These are phyloP conservation scores for Megaceryle alcyon DNA, from an alignment of 2,797 vertebrate genomes.

Conservation along the genomic window DNA sequence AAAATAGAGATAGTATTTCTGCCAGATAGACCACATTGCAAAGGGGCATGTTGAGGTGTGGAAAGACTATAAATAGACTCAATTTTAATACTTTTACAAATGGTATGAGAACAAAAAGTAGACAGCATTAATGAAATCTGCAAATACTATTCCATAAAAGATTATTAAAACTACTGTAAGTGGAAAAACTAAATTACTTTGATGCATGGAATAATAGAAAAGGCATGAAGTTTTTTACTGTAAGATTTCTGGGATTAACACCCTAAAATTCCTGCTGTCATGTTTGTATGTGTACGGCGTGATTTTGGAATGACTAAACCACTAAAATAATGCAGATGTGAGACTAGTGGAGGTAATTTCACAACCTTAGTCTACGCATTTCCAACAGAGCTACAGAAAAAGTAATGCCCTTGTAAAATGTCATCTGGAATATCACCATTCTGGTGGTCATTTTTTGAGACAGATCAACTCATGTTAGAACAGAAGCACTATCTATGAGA, in stretches of 20 bases:
- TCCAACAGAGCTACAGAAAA: not conserved
- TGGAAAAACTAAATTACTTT: not conserved
- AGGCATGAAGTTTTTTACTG: not conserved
- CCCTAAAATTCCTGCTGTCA: not conserved
- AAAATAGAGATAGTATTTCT: conserved; percentile 16
- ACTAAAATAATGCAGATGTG: not conserved
- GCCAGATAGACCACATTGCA: not conserved
- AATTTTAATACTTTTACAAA: conserved; percentile 30
- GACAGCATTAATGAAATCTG: conserved; percentile 37
- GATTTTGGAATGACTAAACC: not conserved
- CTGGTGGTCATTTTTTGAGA: not conserved
- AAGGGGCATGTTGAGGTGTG: not conserved
- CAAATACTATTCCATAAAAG: not conserved
- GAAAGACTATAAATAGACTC: conserved; percentile 43
- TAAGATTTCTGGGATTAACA: not conserved
- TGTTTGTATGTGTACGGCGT: not conserved
- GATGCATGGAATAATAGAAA: not conserved
- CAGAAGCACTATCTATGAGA: not conserved
- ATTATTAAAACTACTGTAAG: not conserved
- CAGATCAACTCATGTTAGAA: not conserved
- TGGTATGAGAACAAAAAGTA: conserved; percentile 41
- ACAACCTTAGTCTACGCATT: not conserved
- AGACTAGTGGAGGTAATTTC: not conserved
- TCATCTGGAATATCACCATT: not conserved
- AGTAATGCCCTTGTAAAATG: not conserved